Evolutionary conservation across 2,888 invertebrate genomes (phyloP).

Genomic region (Ecliptopera silaceata): DNA sequence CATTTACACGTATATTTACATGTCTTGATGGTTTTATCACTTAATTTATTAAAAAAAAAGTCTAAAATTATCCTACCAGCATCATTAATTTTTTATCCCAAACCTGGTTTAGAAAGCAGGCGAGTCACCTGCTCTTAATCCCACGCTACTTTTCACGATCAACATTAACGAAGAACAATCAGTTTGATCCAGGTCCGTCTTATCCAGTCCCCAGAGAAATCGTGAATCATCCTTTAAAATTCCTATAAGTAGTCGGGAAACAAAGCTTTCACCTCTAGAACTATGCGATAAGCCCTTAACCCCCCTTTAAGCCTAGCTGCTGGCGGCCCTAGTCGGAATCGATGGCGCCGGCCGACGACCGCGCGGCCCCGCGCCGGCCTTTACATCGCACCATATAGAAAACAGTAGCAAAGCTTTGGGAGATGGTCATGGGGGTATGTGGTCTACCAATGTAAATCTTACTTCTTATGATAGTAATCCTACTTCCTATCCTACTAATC

Average conservation of each 20-base stretch:
- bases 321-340: slow-evolving; percentile 32
- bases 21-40: too few relatives aligned
- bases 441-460: too few relatives aligned
- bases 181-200: slow-evolving; percentile 2
- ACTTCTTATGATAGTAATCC: too few relatives aligned
- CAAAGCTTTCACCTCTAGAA: slow-evolving; percentile 22
- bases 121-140: too few relatives aligned
- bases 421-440: not conserved
- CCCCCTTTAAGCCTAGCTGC: too few relatives aligned
- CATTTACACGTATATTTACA: too few relatives aligned
- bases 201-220: slow-evolving; percentile 8
- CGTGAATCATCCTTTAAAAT: slow-evolving; percentile 15
- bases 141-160: not conserved
- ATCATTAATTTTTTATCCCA: too few relatives aligned
- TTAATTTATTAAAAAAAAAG: too few relatives aligned
- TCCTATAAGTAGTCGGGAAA: slow-evolving; percentile 17
- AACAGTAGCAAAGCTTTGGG: slow-evolving; percentile 7
- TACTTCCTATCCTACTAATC: too few relatives aligned
- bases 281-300: slow-evolving; percentile 30
- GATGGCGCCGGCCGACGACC: slow-evolving; percentile 50
- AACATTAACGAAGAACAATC: not conserved
- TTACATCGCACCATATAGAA: not conserved
- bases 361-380: slow-evolving; percentile 42
- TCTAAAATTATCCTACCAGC: too few relatives aligned
- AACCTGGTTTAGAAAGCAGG: too few relatives aligned